Base-by-base conservation (phyloP, 2,113 vertebrate genomes). In the Coracopsis vasa region DNA sequence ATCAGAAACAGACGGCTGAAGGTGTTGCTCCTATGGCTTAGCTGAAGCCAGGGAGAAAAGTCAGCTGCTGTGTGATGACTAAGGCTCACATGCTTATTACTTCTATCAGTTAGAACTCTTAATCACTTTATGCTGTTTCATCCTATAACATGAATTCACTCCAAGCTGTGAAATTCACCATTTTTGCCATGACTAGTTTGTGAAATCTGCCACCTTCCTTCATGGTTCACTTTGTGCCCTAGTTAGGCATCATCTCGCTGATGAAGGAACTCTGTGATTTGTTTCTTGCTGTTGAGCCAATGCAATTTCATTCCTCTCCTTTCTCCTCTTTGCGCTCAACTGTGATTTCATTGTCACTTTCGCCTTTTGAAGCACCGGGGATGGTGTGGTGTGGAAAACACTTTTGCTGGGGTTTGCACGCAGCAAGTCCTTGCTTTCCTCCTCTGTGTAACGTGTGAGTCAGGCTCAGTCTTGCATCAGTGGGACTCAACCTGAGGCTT, bases 151-250 rank as follows among this genome's bases (percentile, higher is more conserved):
- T 74, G 88, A 90, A 82, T 91, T 86, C 93, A 53, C 81, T 78
- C 86, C 86, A 96, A 96, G 93, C 95, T 95, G 95, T 92, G 91
- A 97, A 98, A 98, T 91, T 92, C 93, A 88, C 92, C 92, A 47
- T 90, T 96, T 97, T 90, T 95, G 74, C 96, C 94, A 85, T 53
- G 83, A 92, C 93, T 95, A 90, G 95, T 96, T 54, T 92, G 81
- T 84, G 92, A 97, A 96, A 97, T 92, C 89, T 95, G 96, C 92
- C 95, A 83, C 88, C 94, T 93, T 82, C 86, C 88, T 84, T 60
- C 3, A 13, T 88, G 90, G 88, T 88, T 94, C 47, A 75, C 64
- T 6, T 10, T n/a, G 96, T 82, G 45, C n/a, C 50, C 58, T 53
- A 93, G 91, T 95, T 95, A 95, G 50, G 82, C 61, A 87, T 92